Evolutionary conservation across 1,140 invertebrate genomes (phyloP), one percentile per base, ranked within the genome.

Genomic region (Tetragnatha versicolor): DNA sequence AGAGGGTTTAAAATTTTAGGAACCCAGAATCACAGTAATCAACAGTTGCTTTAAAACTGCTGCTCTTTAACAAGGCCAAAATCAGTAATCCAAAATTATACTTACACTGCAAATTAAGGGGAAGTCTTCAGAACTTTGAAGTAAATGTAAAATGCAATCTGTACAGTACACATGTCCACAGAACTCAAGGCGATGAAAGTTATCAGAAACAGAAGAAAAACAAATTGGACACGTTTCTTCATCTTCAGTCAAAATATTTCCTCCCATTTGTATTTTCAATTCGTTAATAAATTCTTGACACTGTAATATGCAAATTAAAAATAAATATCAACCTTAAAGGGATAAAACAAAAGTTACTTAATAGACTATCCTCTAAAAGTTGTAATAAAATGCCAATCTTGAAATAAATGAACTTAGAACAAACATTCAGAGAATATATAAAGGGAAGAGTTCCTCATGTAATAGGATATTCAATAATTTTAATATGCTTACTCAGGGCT

Each of bases 101-200:
- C 76, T 79, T 69, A 79, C 76, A 31, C 45, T 33, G 31, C 76
- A 79, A 37, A n/a, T 35, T 31, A 79, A 27, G 2, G 76, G 76
- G 22, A 69, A 60, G 3, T 68, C 37, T n/a, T 60, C 37, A 7
- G 51, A 9, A 35, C 45, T 79, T 49, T 53, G 45, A 66, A 79
- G 69, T 37, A 63, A 79, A 69, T 58, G 68, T 39, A 63, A 29
- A 31, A 79, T 17, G 25, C 78, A 79, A 31, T 70, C 58, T 63
- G 27, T 63, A 42, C 78, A 79, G 58, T 79, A 79, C 25, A 35
- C 42, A 79, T 79, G 78, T 10, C 78, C 78, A 72, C 78, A 79
- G 37, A 22, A 63, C 42, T 79, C 78, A 33, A 79, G 53, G n/a
- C 78, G 39, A 53, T 79, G 45, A 27, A 14, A 39, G 2, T 60